These are phyloP conservation scores for Dicrurus megarhynchus DNA, from an alignment of 2,113 vertebrate genomes.

Conservation along the genomic window DNA sequence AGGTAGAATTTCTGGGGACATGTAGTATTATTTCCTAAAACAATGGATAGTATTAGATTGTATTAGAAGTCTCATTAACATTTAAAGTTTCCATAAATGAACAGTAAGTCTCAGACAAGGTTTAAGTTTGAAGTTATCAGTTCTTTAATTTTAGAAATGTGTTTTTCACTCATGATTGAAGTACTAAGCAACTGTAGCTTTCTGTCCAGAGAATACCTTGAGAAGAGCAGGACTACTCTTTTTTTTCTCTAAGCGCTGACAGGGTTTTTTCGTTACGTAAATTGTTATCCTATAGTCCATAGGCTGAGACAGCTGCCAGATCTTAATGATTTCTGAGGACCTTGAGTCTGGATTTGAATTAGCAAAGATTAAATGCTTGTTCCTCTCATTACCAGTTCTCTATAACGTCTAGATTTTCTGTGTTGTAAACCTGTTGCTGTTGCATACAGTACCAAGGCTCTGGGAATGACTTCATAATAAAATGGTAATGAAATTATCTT, in stretches of 20 bases:
- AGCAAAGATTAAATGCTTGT: not conserved
- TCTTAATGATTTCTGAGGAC: not conserved
- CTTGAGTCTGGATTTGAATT: not conserved
- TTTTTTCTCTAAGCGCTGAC: not conserved
- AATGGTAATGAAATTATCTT: conserved; percentile 5
- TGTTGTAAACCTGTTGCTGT: not conserved
- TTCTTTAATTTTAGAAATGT: not conserved
- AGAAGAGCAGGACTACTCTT: not conserved
- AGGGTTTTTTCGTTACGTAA: not conserved
- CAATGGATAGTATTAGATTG: not conserved
- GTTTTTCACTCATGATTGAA: not conserved
- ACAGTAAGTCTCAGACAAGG: not conserved
- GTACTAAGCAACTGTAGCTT: not conserved
- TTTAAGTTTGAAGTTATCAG: not conserved
- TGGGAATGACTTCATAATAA: not conserved
- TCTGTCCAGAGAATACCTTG: not conserved
- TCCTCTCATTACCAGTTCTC: not conserved
- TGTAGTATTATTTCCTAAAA: not conserved
- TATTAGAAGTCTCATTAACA: not conserved
- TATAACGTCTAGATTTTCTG: not conserved
- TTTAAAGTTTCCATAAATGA: not conserved
- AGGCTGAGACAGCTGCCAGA: not conserved
- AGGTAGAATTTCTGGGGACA: not conserved
- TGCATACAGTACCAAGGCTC: not conserved
- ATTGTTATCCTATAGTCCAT: not conserved